phyloP scores from a whole-genome alignment of 2,797 vertebrate species.

The Microhierax caerulescens region DNA sequence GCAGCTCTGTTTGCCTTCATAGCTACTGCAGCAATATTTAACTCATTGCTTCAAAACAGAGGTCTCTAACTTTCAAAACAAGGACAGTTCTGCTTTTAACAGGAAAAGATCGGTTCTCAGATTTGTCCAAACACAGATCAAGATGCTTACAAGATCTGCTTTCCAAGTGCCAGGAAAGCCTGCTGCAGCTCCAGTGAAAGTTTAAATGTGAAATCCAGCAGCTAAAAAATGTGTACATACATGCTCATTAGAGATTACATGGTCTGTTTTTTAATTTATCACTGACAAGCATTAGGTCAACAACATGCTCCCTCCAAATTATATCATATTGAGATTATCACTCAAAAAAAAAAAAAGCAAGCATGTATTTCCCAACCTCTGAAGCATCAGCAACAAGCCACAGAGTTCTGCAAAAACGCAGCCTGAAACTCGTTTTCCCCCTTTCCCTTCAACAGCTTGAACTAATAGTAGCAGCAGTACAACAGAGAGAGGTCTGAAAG shows the following conservation, averaged over 20 bases:
- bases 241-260: background rate
- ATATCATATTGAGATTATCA: background rate
- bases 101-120: background rate
- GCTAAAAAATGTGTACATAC: background rate
- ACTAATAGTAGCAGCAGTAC: background rate
- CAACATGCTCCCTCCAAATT: background rate
- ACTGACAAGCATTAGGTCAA: background rate
- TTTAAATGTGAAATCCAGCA: background rate
- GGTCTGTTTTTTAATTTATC: background rate
- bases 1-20: slow-evolving; percentile 70
- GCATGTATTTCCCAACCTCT: background rate
- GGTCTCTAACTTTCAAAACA: background rate
- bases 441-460: background rate
- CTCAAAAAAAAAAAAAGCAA: background rate
- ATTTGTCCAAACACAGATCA: slow-evolving; percentile 2
- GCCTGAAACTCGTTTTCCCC: background rate
- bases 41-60: slow-evolving; percentile 45
- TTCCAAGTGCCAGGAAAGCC: background rate
- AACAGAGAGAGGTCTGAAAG: background rate
- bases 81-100: background rate
- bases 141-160: background rate
- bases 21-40: slow-evolving; percentile 60
- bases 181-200: background rate
- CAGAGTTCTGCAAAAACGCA: background rate
- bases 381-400: background rate